Conservation (phyloP, 2,888 invertebrate genomes). For the Drosophila merina region DNA sequence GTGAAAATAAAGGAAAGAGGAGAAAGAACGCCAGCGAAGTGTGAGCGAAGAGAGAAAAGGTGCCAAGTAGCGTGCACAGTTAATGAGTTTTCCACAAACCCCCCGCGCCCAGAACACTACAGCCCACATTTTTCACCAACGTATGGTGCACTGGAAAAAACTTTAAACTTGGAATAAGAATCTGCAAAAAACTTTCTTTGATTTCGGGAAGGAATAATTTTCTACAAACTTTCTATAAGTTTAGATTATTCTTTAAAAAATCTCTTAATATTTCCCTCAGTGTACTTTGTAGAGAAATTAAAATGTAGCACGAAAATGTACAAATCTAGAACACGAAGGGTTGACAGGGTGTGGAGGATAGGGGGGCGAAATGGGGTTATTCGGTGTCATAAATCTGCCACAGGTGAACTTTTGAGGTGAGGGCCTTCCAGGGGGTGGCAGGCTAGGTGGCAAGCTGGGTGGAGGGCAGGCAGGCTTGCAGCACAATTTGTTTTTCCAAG, state of each 20-base stretch:
- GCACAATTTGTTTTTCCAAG: constrained; percentile 75
- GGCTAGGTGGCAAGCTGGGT: constrained; percentile 7
- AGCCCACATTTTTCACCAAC: constrained; percentile 2
- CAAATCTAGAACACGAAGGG: constrained; percentile 65
- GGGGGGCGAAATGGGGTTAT: constrained; percentile 39
- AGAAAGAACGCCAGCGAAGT: constrained; percentile 17
- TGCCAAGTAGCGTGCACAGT: constrained; percentile 80
- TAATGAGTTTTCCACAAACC: constrained; percentile 73
- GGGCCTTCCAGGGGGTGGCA: constrained; percentile 8
- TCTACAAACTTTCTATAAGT: too few relatives aligned
- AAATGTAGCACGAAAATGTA: constrained; percentile 74
- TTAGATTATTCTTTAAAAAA: background rate
- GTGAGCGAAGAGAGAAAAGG: constrained; percentile 54
- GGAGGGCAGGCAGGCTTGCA: constrained; percentile 64
- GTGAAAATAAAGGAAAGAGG: constrained; percentile 27
- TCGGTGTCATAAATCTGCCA: constrained; percentile 69
- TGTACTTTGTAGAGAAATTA: constrained; percentile 54
- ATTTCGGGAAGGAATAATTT: too few relatives aligned
- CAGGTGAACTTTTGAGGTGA: constrained; percentile 36
- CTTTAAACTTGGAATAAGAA: too few relatives aligned
- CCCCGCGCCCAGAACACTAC: background rate
- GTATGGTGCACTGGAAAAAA: background rate
- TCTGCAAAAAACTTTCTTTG: too few relatives aligned
- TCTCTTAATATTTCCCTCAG: background rate
- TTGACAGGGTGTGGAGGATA: constrained; percentile 23